Conservation (phyloP, 2,888 invertebrate genomes). For the Sinodicranocentrus sp. region DNA sequence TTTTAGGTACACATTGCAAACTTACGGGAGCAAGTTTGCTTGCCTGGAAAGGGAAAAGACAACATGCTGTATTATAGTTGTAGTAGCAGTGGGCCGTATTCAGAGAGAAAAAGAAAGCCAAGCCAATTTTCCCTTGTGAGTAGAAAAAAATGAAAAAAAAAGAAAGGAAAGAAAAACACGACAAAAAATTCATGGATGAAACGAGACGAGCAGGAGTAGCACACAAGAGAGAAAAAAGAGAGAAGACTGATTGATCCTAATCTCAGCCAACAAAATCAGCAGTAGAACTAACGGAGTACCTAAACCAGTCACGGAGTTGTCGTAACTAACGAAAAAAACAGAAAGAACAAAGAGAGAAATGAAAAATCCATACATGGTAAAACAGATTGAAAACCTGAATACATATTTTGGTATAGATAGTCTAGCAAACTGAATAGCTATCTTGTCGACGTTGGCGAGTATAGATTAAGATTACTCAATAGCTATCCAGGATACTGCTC, state of each 20-base stretch:
- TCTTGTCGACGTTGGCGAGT: neutral
- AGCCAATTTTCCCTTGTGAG: conserved; percentile 62
- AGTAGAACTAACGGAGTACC: conserved; percentile 3
- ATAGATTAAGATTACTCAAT: conserved; percentile 23
- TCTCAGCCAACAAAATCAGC: conserved; percentile 49
- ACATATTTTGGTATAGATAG: too few species aligned
- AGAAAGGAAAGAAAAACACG: conserved; percentile 50
- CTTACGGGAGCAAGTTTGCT: neutral
- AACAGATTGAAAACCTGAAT: conserved; percentile 16
- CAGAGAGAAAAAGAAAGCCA: conserved; percentile 21
- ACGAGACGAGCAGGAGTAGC: neutral
- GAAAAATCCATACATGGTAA: neutral
- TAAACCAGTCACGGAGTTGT: neutral
- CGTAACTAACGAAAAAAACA: neutral
- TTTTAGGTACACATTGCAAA: neutral
- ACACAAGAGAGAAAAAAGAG: conserved; percentile 32
- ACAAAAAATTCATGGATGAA: conserved; percentile 60
- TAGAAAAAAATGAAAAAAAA: conserved; percentile 26
- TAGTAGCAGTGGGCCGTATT: too few species aligned
- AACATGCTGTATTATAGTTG: too few species aligned
- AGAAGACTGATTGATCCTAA: conserved; percentile 70
- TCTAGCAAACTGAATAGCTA: too few species aligned
- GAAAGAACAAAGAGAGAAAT: conserved; percentile 23
- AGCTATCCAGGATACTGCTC: neutral
- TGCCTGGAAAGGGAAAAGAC: conserved; percentile 9